Conservation (phyloP, 2,797 vertebrate genomes). For the Manis crassicaudata region DNA sequence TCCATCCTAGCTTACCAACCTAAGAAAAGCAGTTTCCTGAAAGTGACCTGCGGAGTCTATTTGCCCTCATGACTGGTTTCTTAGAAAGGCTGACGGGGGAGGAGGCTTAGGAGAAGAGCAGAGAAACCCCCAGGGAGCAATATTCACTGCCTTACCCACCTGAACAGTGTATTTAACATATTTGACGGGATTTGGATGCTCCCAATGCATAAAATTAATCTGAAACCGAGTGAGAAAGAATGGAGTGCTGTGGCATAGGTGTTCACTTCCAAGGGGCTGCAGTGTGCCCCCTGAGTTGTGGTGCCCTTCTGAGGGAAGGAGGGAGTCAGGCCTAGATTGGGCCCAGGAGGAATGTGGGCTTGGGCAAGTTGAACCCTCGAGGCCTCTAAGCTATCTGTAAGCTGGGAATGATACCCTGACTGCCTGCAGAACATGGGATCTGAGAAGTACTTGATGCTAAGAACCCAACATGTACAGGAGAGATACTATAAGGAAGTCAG, state of each 20-base stretch:
- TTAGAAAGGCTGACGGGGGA: neutral
- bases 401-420: neutral
- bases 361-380: neutral
- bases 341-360: too few relatives aligned
- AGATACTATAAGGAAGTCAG: neutral
- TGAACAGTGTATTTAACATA: too few relatives aligned
- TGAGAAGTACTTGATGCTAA: neutral
- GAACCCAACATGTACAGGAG: neutral
- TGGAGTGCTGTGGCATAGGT: too few relatives aligned
- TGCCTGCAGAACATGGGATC: neutral
- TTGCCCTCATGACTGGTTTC: neutral
- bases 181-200: too few relatives aligned
- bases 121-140: neutral
- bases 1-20: neutral
- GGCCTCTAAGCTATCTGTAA: neutral
- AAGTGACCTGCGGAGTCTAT: too few relatives aligned
- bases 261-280: neutral
- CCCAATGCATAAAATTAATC: neutral
- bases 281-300: too few relatives aligned
- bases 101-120: neutral
- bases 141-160: neutral
- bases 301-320: neutral
- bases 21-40: neutral
- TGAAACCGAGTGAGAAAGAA: neutral
- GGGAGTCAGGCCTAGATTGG: neutral